Evolutionary conservation across 2,797 vertebrate genomes (phyloP).

Genomic region (Hippoglossus hippoglossus): DNA sequence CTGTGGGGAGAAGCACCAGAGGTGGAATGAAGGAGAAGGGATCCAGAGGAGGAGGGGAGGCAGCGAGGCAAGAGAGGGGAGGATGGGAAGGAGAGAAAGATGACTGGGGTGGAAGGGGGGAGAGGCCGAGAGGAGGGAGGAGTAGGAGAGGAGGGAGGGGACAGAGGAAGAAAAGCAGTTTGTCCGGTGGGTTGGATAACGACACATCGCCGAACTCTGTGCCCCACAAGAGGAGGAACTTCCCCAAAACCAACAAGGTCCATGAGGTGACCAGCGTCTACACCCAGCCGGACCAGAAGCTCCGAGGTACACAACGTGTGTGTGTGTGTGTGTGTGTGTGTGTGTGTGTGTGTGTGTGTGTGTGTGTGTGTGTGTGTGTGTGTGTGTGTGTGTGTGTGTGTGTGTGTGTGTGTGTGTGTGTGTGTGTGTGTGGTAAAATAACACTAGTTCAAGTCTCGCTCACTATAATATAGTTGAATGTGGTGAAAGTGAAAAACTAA

Average conservation of each 20-base stretch:
- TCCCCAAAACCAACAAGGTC: constrained; percentile 39
- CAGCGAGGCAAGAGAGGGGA: neutral
- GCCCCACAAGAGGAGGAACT: constrained; percentile 46
- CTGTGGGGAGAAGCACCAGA: neutral
- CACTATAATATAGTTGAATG: no score
- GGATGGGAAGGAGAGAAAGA: neutral
- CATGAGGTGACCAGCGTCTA: constrained; percentile 19
- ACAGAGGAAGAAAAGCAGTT: constrained; percentile 30
- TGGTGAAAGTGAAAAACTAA: no score
- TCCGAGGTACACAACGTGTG: constrained; percentile 62
- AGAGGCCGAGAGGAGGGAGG: neutral
- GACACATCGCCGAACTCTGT: constrained; percentile 37
- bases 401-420: no score
- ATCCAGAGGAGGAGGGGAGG: neutral
- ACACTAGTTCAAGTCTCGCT: no score
- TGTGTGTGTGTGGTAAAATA: no score
- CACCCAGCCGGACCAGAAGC: constrained; percentile 70
- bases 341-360: no score
- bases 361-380: no score
- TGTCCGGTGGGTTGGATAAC: neutral
- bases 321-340: neutral
- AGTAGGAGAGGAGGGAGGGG: constrained; percentile 18
- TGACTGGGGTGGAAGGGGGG: rapidly evolving
- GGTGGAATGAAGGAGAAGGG: neutral
- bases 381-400: no score